Base-by-base conservation (phyloP, 2,888 invertebrate species). In the Netelia inedita region DNA sequence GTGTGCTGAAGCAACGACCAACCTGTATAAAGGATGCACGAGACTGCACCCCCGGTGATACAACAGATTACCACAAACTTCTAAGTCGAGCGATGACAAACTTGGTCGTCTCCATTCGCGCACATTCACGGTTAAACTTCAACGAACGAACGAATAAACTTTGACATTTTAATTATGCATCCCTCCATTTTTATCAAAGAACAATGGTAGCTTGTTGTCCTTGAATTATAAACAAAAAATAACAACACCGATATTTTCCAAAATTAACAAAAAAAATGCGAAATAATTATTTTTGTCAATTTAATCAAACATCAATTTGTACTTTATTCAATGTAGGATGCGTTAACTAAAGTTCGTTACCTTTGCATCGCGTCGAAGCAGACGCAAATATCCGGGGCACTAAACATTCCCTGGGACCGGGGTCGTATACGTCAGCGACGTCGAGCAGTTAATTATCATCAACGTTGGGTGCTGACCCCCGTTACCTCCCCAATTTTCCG, bases 381-480 rank as follows among this genome's bases (percentile, higher is more conserved):
- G 73, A 74, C 59, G 53, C 65, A 53, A 82, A 82, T 85, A 82
- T 79, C 55, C 82, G 66, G 82, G 14, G 46, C 43, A 55, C 11
- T 43, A 53, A 72, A 76, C 72, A 16, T 72, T 68, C 23, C 19
- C 41, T 41, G 63, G 28, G 28, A 72, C 50, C 43, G 28, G 59
- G 55, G 28, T 11, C 74, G 65, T 72, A 63, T 79, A 69, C 82
- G 83, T 83, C 87, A 76, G 73, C 68, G 59, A 50, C 59, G 55
- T 68, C 72, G 68, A 82, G 78, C 83, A 83, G 82, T 87, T 89
- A 89, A 89, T 89, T 89, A 87, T 88, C 87, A 88, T 89, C 88
- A 89, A 79, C 82, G 86, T 59, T 68, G 53, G 8, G 50, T 11
- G 23, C 11, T 50, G 53, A n/a, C 5, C 43, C 19, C 23, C 23